These are phyloP conservation scores for Manacus vitellinus DNA, from an alignment of 2,113 vertebrate species.

Conservation along the genomic window DNA sequence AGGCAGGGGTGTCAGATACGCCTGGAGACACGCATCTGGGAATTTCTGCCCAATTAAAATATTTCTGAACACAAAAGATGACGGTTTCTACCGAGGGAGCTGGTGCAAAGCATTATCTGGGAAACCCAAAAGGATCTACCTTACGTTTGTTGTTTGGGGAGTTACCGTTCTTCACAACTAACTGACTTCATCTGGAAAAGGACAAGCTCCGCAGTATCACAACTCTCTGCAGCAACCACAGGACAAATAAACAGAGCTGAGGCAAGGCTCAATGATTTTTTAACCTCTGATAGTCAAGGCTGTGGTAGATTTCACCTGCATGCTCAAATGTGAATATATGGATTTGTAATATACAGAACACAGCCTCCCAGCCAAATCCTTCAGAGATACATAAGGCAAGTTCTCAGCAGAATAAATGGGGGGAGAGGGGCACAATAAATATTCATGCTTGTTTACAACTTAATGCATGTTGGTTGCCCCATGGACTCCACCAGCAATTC, in stretches of 20 bases:
- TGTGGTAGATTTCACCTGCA: not conserved
- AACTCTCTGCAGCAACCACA: not conserved
- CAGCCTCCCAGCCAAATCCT: not conserved
- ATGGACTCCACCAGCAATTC: not conserved
- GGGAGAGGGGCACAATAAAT: not conserved
- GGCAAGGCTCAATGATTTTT: not conserved
- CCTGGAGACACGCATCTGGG: constrained; percentile 1
- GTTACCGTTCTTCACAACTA: not conserved
- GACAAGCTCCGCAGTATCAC: not conserved
- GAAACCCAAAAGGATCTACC: not conserved
- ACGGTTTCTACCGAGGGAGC: not conserved
- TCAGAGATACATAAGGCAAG: not conserved
- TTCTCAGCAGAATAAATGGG: not conserved
- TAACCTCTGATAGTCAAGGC: not conserved
- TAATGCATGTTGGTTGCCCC: not conserved
- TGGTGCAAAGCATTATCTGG: not conserved
- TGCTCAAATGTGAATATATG: not conserved
- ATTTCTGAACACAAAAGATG: constrained; percentile 20
- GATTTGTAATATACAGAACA: not conserved
- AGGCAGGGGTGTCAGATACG: constrained; percentile 24
- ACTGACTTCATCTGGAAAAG: not conserved
- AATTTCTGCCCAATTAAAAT: constrained; percentile 48
- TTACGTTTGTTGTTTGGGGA: fast-evolving
- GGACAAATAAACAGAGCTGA: not conserved
- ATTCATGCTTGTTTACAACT: not conserved